A percentile compares a stretch with the other conserved stretches of the same genome.
Evolutionary conservation across 2,113 vertebrate genomes (phyloP).

Genomic region (Bettongia penicillata): DNA sequence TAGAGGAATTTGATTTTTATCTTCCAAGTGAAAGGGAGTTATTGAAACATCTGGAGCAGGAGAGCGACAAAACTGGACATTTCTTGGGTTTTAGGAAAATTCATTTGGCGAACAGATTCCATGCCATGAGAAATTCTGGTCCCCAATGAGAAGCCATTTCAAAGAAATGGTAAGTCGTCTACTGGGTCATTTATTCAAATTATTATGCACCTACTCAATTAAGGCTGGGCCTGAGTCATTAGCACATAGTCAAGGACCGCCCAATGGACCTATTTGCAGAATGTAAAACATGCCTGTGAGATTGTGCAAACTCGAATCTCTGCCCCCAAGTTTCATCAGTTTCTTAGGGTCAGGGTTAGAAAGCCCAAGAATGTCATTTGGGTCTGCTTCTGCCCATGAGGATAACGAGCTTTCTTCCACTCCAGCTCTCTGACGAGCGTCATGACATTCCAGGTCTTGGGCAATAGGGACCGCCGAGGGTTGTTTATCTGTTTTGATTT

Average conservation of each 20-base stretch:
- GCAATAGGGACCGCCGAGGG: slow-evolving; percentile 40
- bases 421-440: neutral
- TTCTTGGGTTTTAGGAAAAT: neutral
- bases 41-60: neutral
- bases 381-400: neutral
- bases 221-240: neutral
- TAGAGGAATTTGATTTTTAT: neutral
- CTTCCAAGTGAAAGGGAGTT: neutral
- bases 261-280: neutral
- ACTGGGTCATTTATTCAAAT: neutral
- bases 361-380: neutral
- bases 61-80: neutral
- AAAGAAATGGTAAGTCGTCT: neutral
- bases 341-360: neutral
- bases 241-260: neutral
- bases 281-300: slow-evolving; percentile 8
- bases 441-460: slow-evolving; percentile 40
- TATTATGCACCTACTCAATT: neutral
- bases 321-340: neutral
- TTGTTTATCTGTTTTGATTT: slow-evolving; percentile 62
- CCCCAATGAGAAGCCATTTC: neutral
- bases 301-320: neutral
- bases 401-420: neutral
- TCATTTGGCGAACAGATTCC: neutral
- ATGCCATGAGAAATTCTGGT: neutral